These are phyloP conservation scores for Dendrophyllia cribrosa DNA, from an alignment of 64 coral and sea anemone species.

Conservation along the genomic window DNA sequence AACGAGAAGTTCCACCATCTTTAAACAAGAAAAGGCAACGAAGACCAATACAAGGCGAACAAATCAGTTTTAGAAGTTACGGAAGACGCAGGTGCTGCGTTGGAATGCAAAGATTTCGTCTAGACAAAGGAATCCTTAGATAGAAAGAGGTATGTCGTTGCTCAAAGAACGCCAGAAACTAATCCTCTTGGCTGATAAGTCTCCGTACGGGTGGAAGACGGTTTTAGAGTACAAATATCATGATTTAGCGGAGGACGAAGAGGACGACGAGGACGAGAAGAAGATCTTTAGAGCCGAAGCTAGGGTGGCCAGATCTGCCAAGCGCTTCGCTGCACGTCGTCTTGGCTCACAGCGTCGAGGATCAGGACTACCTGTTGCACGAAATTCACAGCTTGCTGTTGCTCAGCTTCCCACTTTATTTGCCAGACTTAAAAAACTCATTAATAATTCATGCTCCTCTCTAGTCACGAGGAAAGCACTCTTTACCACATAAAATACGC, in stretches of 20 bases:
- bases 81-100: background rate
- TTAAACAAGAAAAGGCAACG: conserved; percentile 30
- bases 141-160: conserved; percentile 11
- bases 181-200: conserved; percentile 38
- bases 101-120: background rate
- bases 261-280: background rate
- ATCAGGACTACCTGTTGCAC: background rate
- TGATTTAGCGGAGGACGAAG: conserved; percentile 18
- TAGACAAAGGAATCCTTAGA: conserved; percentile 12
- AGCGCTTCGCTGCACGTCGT: background rate
- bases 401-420: background rate
- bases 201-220: conserved; percentile 31
- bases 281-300: conserved; percentile 28
- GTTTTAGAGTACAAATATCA: conserved; percentile 40
- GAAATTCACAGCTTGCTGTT: background rate
- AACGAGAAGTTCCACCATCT: background rate
- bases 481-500: too few species aligned
- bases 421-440: too few species aligned
- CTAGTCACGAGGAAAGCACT: too few species aligned
- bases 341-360: background rate
- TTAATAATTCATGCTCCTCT: too few species aligned
- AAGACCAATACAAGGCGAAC: conserved; percentile 2
- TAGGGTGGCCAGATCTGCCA: background rate
- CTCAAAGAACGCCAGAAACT: conserved; percentile 32
- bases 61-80: background rate